Base-by-base conservation (phyloP, 2,797 vertebrate genomes). In the Amblyraja radiata region DNA sequence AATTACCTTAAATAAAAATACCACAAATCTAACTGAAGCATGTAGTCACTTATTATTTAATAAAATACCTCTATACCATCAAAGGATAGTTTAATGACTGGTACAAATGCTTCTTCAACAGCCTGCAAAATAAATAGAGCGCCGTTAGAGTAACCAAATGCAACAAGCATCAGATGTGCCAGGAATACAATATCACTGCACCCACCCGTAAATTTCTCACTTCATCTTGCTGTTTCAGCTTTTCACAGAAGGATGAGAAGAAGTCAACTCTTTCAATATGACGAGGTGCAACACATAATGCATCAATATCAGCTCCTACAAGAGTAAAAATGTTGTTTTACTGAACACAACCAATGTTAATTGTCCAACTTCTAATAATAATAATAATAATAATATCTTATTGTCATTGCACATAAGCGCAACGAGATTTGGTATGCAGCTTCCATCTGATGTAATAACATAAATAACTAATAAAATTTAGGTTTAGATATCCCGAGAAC, bases 171-270 rank as follows among this genome's bases (percentile, higher is more conserved):
- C 1, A 25, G 0, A 86, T n/a, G 93, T 78, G 21, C 14, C 32
- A 74, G 16, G 1, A 68, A 7, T 90, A 61, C 54, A 32, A 54
- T 58, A 93, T 79, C 32, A 25, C 54, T 14, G 16, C 93, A 94
- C 97, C 14, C 94, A 98, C 97, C 96, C 96, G 95, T 94, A 98
- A 95, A 94, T 98, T 97, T 96, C 97, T 98, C 84, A 98, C 98
- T 95, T 98, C 97, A 95, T 98, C 97, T 93, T 98, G 97, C 46
- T 97, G 96, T 94, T 97, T 98, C 93, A 99, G 95, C 94, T 98
- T 98, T 94, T 98, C 97, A 95, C 97, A 97, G 94, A 98, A 98
- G 0, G 98, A 98, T 63, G 97, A 96, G 96, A 98, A 98, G 96
- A 98, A 98, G 95, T 98, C 97, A 79, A 96, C 95, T 94, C 98